Evolutionary conservation across 2,797 vertebrate species (phyloP), one percentile per base, ranked within the genome.

Genomic region (Oreochromis mossambicus): DNA sequence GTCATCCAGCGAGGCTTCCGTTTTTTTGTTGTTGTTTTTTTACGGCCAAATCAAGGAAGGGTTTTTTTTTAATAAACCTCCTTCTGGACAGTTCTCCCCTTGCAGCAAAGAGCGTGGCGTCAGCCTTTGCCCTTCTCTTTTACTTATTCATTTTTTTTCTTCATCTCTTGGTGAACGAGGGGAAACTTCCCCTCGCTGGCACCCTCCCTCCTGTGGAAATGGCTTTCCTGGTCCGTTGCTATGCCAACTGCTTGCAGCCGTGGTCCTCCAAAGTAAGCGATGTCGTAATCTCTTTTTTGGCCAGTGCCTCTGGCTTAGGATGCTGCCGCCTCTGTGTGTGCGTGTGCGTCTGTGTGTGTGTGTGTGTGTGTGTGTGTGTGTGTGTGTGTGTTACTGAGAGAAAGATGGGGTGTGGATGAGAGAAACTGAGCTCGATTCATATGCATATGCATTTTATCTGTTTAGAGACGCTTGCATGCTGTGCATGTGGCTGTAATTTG

Each of bases 261-360:
- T 99, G 98, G 98, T 98, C 98, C 95, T 98, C 98, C 95, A 99
- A 99, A 99, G 98, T 99, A 99, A 99, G 98, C 98, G 88, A 95
- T 95, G 96, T 96, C 96, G 93, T 96, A 95, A 97, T 96, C 89
- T 89, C 81, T 92, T 94, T 93, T 92, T 88, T 94, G 91, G 93
- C 87, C 88, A 61, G 81, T 26, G 91, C 87, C 85, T 85, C 87
- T 89, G 81, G 87, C 63, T 88, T 76, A 82, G 86, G 81, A 89
- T 90, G 88, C 78, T 79, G 80, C 79, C 1, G 82, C 50, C 68
- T 87, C 26, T 84, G 68, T 84, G 77, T 80, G 32, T 63, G 63
- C 85, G 24, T 83, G 68, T 84, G 77, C 78, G 32, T 63, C 54
- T 85, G 68, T 81, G 80, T 70, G 73, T 77, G 78, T 48, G 6